Evolutionary conservation across 2,888 invertebrate genomes (phyloP), one percentile per base, ranked within the genome.

Genomic region (Helobdella robusta): DNA sequence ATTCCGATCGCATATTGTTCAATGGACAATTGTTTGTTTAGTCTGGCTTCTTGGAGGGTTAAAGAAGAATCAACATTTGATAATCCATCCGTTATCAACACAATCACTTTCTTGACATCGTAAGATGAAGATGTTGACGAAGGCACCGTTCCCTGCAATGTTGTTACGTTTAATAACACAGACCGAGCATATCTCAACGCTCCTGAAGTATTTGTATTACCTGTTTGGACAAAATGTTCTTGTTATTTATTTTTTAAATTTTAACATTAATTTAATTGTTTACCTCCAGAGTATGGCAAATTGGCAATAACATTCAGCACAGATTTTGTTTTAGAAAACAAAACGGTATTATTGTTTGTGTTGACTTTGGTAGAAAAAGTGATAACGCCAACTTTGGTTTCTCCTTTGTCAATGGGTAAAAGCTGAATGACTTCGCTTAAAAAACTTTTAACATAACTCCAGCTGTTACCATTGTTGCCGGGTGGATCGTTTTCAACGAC

Each of bases 151-250:
- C n/a, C n/a, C n/a, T n/a, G n/a, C n/a, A n/a, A n/a, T n/a, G n/a
- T n/a, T n/a, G n/a, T n/a, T n/a, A n/a, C n/a, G n/a, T n/a, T n/a
- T n/a, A 20, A 23, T 8, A 28, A 23, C 36, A 59, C 8, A 18
- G n/a, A 11, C 18, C 62, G 52, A 25, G 62, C 61, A 8, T 35
- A 5, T 25, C 66, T 59, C 46, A 66, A 46, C 23, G 66, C 66
- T 23, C 62, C 66, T 18, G 66, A 61, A 18, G 66, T 66, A 54
- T 66, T 66, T 6, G 66, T 66, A 28, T 66, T 66, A 1, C 66
- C 66, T 59, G 25, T 25, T 50, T 52, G 54, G 30, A 34, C n/a
- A n/a, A n/a, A n/a, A n/a, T n/a, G n/a, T n/a, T n/a, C n/a, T n/a
- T n/a, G n/a, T n/a, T n/a, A n/a, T n/a, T n/a, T n/a, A n/a, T n/a